A percentile compares a stretch with the other conserved stretches of the same genome.
Evolutionary conservation across 2,888 invertebrate species (phyloP).

Genomic region (Taenaris catops): DNA sequence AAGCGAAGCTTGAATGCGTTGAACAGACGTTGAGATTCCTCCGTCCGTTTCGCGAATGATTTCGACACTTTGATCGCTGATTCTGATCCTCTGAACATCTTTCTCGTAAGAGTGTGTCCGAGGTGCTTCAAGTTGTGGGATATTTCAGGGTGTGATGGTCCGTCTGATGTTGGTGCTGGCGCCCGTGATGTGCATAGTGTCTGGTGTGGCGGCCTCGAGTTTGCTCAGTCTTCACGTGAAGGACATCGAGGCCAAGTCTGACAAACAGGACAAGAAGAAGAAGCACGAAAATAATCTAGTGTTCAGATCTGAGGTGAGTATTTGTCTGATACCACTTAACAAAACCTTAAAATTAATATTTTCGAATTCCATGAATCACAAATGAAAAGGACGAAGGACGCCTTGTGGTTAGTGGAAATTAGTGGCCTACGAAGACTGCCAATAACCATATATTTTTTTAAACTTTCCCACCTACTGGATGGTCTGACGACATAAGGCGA

Average conservation of each 20-base stretch:
- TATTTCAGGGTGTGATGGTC: constrained; percentile 96
- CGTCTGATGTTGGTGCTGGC: constrained; percentile 98
- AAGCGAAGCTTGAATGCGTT: constrained; percentile 57
- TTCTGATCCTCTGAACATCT: not conserved
- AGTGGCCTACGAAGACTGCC: no score
- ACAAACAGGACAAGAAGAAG: constrained; percentile 83
- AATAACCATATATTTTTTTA: not conserved
- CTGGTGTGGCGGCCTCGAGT: constrained; percentile 96
- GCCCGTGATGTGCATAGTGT: constrained; percentile 98
- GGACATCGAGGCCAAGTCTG: constrained; percentile 84
- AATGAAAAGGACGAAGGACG: no score
- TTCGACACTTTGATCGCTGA: constrained; percentile 84
- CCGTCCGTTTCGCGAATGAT: constrained; percentile 71
- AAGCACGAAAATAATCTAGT: constrained; percentile 87
- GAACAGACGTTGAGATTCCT: constrained; percentile 54
- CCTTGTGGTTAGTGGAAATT: no score
- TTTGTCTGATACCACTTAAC: no score
- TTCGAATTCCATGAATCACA: no score
- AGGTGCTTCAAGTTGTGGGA: not conserved
- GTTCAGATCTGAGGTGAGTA: constrained; percentile 87
- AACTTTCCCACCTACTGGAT: not conserved
- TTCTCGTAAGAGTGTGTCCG: no score
- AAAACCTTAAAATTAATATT: no score
- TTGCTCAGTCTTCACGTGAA: constrained; percentile 92
- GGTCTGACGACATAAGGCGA: no score